Percentiles rank a stretch among this genome's conserved stretches.
These are phyloP conservation scores for Noctua janthina DNA, from an alignment of 2,888 invertebrate genomes.

Conservation along the genomic window DNA sequence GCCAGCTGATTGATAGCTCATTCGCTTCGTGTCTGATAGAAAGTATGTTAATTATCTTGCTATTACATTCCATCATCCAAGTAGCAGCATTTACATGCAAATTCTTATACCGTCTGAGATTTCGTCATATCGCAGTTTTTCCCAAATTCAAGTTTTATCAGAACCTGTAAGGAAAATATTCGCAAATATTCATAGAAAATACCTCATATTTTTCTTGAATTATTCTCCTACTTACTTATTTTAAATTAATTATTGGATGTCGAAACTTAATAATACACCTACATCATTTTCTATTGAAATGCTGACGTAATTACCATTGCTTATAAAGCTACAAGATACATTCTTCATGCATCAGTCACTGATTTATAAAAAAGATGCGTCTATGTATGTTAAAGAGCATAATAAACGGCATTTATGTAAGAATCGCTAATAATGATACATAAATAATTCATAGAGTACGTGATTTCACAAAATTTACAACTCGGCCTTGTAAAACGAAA, in stretches of 20 bases:
- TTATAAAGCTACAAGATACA: conserved; percentile 38
- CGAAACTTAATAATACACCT: not conserved
- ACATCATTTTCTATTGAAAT: conserved; percentile 33
- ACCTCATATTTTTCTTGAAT: not conserved
- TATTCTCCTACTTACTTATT: not conserved
- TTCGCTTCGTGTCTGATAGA: conserved; percentile 45
- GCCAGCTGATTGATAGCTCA: conserved; percentile 55
- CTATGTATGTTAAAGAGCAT: conserved; percentile 17
- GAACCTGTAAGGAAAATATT: not conserved
- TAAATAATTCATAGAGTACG: conserved; percentile 45
- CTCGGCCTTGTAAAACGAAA: conserved; percentile 25
- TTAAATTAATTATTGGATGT: not conserved
- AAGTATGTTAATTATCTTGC: conserved; percentile 41
- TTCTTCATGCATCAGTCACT: conserved; percentile 50
- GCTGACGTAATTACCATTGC: conserved; percentile 30
- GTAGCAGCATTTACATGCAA: not conserved
- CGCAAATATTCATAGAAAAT: not conserved
- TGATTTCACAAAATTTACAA: conserved; percentile 54
- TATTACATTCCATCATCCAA: conserved; percentile 30
- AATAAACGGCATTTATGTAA: conserved; percentile 33
- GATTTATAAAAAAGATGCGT: conserved; percentile 44
- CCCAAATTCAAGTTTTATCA: not conserved
- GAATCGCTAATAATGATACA: conserved; percentile 30
- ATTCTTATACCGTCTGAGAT: not conserved
- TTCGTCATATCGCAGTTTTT: not conserved